Base-by-base conservation (phyloP, 2,888 invertebrate genomes). In the Chymomyza fuscimana region DNA sequence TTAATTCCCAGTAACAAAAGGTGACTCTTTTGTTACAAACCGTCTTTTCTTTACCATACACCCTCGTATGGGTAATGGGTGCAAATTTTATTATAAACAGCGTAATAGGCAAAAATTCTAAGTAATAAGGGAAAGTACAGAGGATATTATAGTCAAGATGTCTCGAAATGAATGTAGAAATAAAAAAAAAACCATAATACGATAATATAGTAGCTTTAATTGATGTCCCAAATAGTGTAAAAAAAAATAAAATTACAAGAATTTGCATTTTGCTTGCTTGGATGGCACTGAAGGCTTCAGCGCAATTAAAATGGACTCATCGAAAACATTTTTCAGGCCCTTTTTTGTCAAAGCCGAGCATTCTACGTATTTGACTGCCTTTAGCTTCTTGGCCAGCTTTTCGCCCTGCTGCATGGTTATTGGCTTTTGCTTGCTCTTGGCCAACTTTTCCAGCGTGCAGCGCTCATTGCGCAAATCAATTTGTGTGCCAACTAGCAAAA, bases 351-450 rank as follows among this genome's bases (percentile, higher is more conserved):
- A 94, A 87, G 99, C 99, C 77, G 99, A 99, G 92, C 99, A 99
- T 93, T 99, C 99, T 9, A 99, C 99, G 92, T 99, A 99, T 94
- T 99, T 99, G 65, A 99, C 99, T 78, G 99, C 99, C 93, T 98
- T 98, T 90, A 99, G 94, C 94, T 99, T 99, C 91, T 98, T 97
- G 52, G 99, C 99, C 89, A 99, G 93, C 92, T 98, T 99, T 92
- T 99, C 99, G 63, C 99, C 99, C 92, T 97, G 97, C 91, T 99
- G 99, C 81, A 96, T 94, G 22, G 97, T 96, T 72, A 99, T 98
- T 22, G 99, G 99, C 92, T 98, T 98, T 92, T 99, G 99, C 93
- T 99, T 98, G 91, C 99, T 99, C 93, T 99, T 99, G 63, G 99
- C 98, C 92, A 99, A 93, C 92, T 98, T 98, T 92, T 99, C 98